Evolutionary conservation across 2,888 invertebrate genomes (phyloP), one percentile per base, ranked within the genome.

Genomic region (Pinctada fucata): DNA sequence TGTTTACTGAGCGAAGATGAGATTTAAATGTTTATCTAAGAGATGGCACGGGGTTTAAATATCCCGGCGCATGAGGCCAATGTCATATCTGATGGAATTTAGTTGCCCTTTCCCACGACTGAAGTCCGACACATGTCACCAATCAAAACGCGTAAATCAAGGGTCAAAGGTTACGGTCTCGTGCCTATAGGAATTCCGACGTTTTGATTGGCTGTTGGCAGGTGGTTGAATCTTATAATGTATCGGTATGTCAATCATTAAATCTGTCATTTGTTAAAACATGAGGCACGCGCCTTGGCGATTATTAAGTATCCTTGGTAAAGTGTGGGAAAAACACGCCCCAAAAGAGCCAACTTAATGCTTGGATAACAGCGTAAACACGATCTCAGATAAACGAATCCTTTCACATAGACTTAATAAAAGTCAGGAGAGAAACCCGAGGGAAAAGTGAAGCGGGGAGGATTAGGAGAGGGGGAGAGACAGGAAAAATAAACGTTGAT

Each of bases 281-380:
- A 77, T 82, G 82, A 76, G 84, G 82, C 88, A 86, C 88, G 88
- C 87, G 88, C 85, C 88, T 68, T 51, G 70, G 50, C 79, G 83
- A 86, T 86, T 87, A 85, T 86, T 77, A 79, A 75, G 82, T 83
- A 79, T 84, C 79, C 83, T 75, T 80, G 79, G 84, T 83, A 83
- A 84, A 85, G 87, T 87, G 88, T 90, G 90, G 89, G 90, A 90
- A 90, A 90, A 88, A 89, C 80, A 83, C 90, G 86, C 89, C 90
- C 64, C 67, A 65, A 69, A 64, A 65, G 80, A 75, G 66, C 72
- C 50, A 69, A 68, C 64, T 69, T 49, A 71, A 77, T 73, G 80
- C 75, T 75, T 72, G 75, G 52, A 51, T 72, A 75, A 80, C 77
- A 78, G 74, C 75, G 80, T 73, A 80, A 80, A 80, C 78, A 80